Evolutionary conservation across 2,888 invertebrate species (phyloP), one percentile per base, ranked within the genome.

Genomic region (Leistus spinibarbis): DNA sequence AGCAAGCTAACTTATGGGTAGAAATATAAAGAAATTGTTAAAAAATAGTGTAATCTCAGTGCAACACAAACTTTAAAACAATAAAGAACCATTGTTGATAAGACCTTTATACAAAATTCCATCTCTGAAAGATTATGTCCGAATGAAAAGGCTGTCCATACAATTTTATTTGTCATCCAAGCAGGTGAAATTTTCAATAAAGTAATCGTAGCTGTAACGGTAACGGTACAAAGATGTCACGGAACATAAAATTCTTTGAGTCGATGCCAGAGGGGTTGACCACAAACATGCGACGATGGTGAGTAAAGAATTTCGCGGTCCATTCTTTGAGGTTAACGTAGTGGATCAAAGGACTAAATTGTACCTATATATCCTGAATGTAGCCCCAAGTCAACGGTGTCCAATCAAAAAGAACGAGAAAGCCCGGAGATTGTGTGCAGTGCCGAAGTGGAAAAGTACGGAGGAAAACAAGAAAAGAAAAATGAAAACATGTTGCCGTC

Each of bases 331-430:
- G 77, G 77, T 78, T 72, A 79, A 78, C 78, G 77, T 77, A 78
- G 78, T 78, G 78, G 78, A 76, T 76, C 75, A 74, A 78, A 76
- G 77, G 77, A 77, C 78, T 78, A 79, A 79, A 79, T 79, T 79
- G 78, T 79, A 78, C 77, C 78, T 77, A 79, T 79, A n/a, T n/a
- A 76, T 78, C 72, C 3, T 10, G 10, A 77, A 74, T 70, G 78
- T 78, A 77, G 69, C 77, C 76, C 69, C 74, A 70, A 74, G 75
- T 66, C 75, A 78, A 66, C 77, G 76, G 76, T 76, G 77, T 76
- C 77, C 74, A 72, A 72, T 65, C 23, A 64, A 64, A 24, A 64
- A 16, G 23, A 64, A 64, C 71, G 60, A 71, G 62, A n/a, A n/a
- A n/a, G n/a, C n/a, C n/a, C n/a, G n/a, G n/a, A n/a, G n/a, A n/a